Percentiles rank a stretch among this genome's conserved stretches.
phyloP scores from a whole-genome alignment of 2,888 invertebrate genomes.

The Caenorhabditis zanzibari region DNA sequence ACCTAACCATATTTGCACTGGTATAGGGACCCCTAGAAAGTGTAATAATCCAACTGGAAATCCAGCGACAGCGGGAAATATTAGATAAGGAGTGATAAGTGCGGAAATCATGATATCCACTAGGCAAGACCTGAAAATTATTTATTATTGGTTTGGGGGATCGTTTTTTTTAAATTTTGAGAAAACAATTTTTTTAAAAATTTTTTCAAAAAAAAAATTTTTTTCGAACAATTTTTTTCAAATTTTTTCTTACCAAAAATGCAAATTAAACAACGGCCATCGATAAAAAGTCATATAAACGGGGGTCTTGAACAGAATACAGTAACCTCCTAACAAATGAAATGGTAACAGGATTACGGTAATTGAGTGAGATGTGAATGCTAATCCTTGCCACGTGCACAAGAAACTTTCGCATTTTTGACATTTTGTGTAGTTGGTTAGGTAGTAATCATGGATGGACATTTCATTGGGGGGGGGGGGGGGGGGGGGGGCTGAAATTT shows the following conservation, averaged over 20 bases:
- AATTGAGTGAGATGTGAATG: constrained; percentile 40
- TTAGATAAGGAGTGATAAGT: constrained; percentile 51
- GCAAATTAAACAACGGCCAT: constrained; percentile 53
- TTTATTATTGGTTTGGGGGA: not conserved
- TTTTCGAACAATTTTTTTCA: no score
- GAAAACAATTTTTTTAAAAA: no score
- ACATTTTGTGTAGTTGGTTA: constrained; percentile 43
- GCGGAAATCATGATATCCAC: constrained; percentile 44
- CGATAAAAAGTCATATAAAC: constrained; percentile 47
- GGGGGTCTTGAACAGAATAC: constrained; percentile 47
- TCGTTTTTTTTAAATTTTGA: no score
- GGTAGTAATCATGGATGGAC: constrained; percentile 27
- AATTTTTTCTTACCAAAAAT: constrained; percentile 51
- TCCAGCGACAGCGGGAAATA: constrained; percentile 47
- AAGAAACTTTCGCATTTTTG: constrained; percentile 18
- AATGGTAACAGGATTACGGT: constrained; percentile 36
- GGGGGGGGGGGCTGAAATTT: no score
- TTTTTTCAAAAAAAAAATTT: no score
- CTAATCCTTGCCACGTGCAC: constrained; percentile 36
- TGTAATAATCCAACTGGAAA: constrained; percentile 48
- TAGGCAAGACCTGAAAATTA: constrained; percentile 33
- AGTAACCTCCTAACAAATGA: constrained; percentile 48
- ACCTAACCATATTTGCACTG: constrained; percentile 44
- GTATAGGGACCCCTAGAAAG: constrained; percentile 11
- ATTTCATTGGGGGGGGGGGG: no score